Percentiles rank a stretch among this genome's conserved stretches.
Conservation (phyloP, 2,797 vertebrate genomes). For the Garrulus glandarius region DNA sequence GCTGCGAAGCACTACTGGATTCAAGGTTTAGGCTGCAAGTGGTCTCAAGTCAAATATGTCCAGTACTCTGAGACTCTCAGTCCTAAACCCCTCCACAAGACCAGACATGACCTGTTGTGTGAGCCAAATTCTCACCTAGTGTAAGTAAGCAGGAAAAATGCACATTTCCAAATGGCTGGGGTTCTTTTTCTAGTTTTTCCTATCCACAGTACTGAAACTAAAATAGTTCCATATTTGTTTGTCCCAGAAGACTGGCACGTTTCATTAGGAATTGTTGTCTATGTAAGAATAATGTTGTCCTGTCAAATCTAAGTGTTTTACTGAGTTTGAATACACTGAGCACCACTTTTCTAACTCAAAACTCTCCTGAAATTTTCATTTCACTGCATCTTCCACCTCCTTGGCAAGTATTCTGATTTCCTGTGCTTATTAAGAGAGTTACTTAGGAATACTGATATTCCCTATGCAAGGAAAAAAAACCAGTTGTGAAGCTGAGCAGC, state of each 20-base stretch:
- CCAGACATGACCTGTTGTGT: neutral
- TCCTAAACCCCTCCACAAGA: neutral
- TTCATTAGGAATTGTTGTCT: neutral
- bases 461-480: neutral
- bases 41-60: constrained; percentile 30
- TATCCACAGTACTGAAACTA: neutral
- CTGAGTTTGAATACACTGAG: neutral
- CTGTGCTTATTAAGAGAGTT: neutral
- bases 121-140: constrained; percentile 42
- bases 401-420: neutral
- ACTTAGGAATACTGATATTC: neutral
- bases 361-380: neutral
- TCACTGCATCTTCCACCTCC: neutral
- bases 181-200: neutral
- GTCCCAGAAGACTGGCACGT: constrained; percentile 9
- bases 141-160: neutral
- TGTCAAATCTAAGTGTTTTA: neutral
- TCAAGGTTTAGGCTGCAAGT: neutral
- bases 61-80: neutral
- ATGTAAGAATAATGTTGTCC: neutral
- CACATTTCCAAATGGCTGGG: neutral
- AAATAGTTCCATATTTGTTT: neutral
- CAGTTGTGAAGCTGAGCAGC: neutral
- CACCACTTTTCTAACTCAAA: neutral
- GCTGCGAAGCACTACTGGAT: constrained; percentile 49